Conservation (phyloP, 1,140 invertebrate genomes). For the Melitaea cinxia region DNA sequence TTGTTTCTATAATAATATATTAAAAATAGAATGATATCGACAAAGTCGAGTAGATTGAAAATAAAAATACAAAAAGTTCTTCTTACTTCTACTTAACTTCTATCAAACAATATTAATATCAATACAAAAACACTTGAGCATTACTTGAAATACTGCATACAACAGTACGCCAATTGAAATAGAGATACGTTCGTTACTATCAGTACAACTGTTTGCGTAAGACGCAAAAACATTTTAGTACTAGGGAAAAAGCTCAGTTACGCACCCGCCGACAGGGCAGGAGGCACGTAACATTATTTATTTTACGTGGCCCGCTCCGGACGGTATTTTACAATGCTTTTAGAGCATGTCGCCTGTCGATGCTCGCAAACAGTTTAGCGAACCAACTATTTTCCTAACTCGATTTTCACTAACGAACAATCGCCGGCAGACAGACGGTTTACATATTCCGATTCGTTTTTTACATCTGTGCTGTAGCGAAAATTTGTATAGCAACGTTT, state of each 20-base stretch:
- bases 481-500: background rate
- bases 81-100: too few relatives aligned
- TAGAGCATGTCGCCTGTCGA: constrained; percentile 54
- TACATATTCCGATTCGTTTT: background rate
- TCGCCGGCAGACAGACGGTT: background rate
- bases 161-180: background rate
- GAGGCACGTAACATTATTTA: constrained; percentile 72
- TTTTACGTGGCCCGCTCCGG: constrained; percentile 58
- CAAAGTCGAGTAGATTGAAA: too few relatives aligned
- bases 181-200: background rate
- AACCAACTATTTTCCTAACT: constrained; percentile 51
- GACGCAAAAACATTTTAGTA: constrained; percentile 47
- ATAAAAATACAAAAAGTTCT: too few relatives aligned
- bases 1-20: too few relatives aligned
- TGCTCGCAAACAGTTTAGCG: constrained; percentile 70
- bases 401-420: constrained; percentile 4
- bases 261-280: constrained; percentile 44
- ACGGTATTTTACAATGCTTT: constrained; percentile 60
- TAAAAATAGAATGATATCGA: too few relatives aligned
- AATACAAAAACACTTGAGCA: too few relatives aligned
- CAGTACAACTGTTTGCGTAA: constrained; percentile 16
- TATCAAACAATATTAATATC: too few relatives aligned
- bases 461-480: background rate
- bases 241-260: constrained; percentile 43
- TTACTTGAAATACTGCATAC: too few relatives aligned